Percentiles rank a stretch among this genome's conserved stretches.
Evolutionary conservation across 2,888 invertebrate genomes (phyloP).

Genomic region (Ennomos erosarius): DNA sequence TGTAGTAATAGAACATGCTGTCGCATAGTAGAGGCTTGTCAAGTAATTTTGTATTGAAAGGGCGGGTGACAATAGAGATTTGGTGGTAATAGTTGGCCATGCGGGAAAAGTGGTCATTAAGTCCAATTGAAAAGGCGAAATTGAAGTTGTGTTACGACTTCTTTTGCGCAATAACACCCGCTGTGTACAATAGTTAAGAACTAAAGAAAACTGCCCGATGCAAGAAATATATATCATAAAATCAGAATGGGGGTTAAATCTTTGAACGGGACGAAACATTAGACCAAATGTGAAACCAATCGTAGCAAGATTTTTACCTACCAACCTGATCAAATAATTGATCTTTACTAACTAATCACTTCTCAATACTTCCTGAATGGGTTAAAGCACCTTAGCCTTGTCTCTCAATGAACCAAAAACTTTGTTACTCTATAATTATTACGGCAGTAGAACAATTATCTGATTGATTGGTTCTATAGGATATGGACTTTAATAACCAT

Average conservation of each 20-base stretch:
- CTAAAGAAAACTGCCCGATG: too few relatives aligned
- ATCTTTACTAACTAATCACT: conserved; percentile 27
- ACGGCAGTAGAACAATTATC: conserved; percentile 40
- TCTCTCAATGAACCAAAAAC: conserved; percentile 26
- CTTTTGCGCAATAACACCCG: background rate
- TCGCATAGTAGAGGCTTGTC: background rate
- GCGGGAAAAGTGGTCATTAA: conserved; percentile 22
- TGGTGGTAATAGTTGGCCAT: conserved; percentile 20
- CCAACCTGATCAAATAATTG: conserved; percentile 23
- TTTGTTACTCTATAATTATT: conserved; percentile 38
- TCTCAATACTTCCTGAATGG: conserved; percentile 26
- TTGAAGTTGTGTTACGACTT: conserved; percentile 11
- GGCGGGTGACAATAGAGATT: conserved; percentile 28
- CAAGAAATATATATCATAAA: too few relatives aligned
- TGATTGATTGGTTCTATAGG: conserved; percentile 48
- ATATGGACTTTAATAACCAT: conserved; percentile 45
- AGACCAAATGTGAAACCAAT: conserved; percentile 7
- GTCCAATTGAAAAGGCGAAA: conserved; percentile 19
- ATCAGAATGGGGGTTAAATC: too few relatives aligned
- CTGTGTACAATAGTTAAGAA: too few relatives aligned
- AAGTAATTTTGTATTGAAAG: conserved; percentile 26
- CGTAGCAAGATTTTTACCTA: conserved; percentile 11
- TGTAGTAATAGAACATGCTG: conserved; percentile 1
- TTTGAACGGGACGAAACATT: too few relatives aligned
- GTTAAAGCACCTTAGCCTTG: conserved; percentile 29